Evolutionary conservation across 2,888 invertebrate species (phyloP), one percentile per base, ranked within the genome.

Genomic region (Cremastinae sp.): DNA sequence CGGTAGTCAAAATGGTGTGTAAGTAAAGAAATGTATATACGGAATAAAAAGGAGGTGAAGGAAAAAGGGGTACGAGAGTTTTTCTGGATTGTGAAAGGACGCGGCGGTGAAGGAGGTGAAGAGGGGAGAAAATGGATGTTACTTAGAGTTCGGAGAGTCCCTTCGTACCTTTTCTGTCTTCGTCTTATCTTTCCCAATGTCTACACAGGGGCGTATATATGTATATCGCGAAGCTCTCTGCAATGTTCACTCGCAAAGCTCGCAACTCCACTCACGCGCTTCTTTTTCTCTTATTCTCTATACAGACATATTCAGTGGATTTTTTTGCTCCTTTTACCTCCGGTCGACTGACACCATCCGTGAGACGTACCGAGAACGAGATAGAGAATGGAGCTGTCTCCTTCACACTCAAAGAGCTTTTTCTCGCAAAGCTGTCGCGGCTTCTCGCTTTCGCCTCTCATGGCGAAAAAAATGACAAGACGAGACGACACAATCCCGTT

Each of bases 61-160:
- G n/a, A 53, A 80, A 72, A 75, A 76, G 58, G 51, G 71, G 69
- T 41, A 68, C 45, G 51, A 56, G 69, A 65, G 35, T 55, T 70
- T 59, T 73, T 72, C 55, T 35, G 22, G 9, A 47, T 58, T 71
- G 58, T 14, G 43, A 66, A 37, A 64, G 66, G 58, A 77, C 70
- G 35, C 16, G 10, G 65, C 53, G 41, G 12, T 53, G 39, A 16
- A 22, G 65, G 39, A 65, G 53, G 41, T 53, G 61, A 68, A 76
- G 78, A 80, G 82, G 79, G 83, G 39, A 80, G 28, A 82, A 86
- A 87, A 86, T 86, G 86, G 87, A 88, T 87, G 87, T 86, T 86
- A 84, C 87, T 85, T 84, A 83, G 84, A 84, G 85, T 85, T 85
- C 78, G 80, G 82, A 84, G 82, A 82, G 79, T 79, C 69, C 79